Evolutionary conservation across 2,797 vertebrate genomes (phyloP).

Genomic region (Philypnodon macrostomus): DNA sequence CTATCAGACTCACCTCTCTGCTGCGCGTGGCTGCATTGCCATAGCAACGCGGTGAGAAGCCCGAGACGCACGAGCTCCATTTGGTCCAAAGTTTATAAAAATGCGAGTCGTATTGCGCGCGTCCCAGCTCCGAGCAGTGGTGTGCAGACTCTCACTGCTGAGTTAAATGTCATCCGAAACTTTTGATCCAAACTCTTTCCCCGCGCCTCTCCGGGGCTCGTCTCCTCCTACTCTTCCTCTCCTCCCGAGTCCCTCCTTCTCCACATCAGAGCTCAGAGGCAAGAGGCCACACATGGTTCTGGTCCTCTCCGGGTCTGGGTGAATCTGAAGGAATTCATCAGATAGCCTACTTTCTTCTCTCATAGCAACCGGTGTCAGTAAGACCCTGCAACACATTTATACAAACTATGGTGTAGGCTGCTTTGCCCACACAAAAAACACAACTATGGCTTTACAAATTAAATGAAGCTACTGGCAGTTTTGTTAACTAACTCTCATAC

Average conservation of each 20-base stretch:
- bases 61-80: constrained; percentile 46
- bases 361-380: no score
- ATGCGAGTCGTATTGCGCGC: not conserved
- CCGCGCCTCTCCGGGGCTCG: not conserved
- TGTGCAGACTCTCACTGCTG: constrained; percentile 13
- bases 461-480: no score
- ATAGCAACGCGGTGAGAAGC: constrained; percentile 58
- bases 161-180: constrained; percentile 34
- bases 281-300: not conserved
- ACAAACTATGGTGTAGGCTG: no score
- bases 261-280: not conserved
- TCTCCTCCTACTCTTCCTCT: constrained; percentile 13
- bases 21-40: constrained; percentile 57
- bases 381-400: no score
- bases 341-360: no score
- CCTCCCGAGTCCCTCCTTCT: not conserved
- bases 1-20: constrained; percentile 68
- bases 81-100: constrained; percentile 1
- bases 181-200: constrained; percentile 37
- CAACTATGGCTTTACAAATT: no score
- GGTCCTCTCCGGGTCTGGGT: no score
- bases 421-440: no score
- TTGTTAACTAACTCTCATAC: no score
- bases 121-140: constrained; percentile 18
- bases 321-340: no score